Evolutionary conservation across 2,113 vertebrate species (phyloP).

Genomic region (Sceloporus undulatus): DNA sequence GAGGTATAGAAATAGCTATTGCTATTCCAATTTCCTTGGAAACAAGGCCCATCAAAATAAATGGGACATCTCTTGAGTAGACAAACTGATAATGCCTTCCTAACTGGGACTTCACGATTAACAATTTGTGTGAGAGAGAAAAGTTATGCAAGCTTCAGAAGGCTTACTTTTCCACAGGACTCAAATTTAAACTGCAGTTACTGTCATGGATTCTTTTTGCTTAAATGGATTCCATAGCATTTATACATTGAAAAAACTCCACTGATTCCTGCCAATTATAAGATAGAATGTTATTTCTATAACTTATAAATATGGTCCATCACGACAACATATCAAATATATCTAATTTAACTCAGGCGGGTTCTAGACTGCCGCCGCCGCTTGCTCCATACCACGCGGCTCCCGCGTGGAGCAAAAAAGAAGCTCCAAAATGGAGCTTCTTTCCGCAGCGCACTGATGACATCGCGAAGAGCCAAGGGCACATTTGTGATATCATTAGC

Average conservation of each 20-base stretch:
- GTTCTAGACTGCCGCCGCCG: no score
- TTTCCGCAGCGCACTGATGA: no score
- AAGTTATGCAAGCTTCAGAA: not conserved
- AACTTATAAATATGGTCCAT: not conserved
- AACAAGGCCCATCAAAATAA: not conserved
- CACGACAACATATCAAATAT: accelerated
- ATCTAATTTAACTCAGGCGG: not conserved
- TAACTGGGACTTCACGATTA: not conserved
- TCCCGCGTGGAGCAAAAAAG: no score
- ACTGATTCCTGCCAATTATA: not conserved
- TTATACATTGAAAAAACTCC: not conserved
- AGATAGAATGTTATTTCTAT: not conserved
- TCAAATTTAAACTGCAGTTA: not conserved
- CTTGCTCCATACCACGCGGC: no score
- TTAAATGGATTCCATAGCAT: no score
- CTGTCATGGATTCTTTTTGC: no score
- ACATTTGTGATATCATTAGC: no score
- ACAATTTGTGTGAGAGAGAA: not conserved
- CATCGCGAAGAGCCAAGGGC: no score
- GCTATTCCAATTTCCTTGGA: not conserved
- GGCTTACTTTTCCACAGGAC: not conserved
- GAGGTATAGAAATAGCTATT: no score
- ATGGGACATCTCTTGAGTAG: not conserved
- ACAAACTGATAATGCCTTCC: no score
- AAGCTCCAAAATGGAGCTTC: no score